phyloP scores from a whole-genome alignment of 2,888 invertebrate genomes.

The Ochropleura leucogaster region DNA sequence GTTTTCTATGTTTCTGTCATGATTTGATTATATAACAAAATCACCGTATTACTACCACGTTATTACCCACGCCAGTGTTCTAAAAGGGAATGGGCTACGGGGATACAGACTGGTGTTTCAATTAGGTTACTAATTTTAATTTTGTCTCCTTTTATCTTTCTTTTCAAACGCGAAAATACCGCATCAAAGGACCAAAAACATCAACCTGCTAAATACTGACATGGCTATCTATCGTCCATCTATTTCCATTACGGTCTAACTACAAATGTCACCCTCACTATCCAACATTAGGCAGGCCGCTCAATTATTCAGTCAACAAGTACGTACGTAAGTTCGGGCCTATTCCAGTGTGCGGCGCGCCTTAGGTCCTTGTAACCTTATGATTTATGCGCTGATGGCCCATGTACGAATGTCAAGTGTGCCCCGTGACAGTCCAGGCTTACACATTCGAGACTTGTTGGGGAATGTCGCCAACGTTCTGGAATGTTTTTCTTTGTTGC shows the following conservation, averaged over 20 bases:
- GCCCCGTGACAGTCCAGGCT: conserved; percentile 56
- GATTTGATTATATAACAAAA: neutral
- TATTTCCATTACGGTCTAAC: conserved; percentile 35
- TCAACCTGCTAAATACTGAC: neutral
- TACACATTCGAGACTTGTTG: conserved; percentile 56
- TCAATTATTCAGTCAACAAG: conserved; percentile 65
- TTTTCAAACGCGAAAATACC: neutral
- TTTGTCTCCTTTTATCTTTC: neutral
- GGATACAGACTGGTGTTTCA: neutral
- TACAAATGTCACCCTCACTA: conserved; percentile 40
- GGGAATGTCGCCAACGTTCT: conserved; percentile 52
- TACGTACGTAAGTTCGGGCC: conserved; percentile 37
- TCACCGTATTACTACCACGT: too few relatives aligned
- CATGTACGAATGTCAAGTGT: conserved; percentile 56
- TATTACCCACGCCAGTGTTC: neutral
- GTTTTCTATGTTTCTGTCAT: neutral
- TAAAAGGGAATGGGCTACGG: neutral
- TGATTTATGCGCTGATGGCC: conserved; percentile 66
- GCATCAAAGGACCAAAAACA: neutral
- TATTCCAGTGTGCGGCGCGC: conserved; percentile 58
- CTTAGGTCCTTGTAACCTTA: conserved; percentile 62
- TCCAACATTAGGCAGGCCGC: conserved; percentile 41
- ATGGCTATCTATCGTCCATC: conserved; percentile 35
- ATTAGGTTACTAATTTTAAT: too few relatives aligned
- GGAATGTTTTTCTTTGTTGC: conserved; percentile 25